A percentile compares a stretch with the other conserved stretches of the same genome.
phyloP scores from a whole-genome alignment of 2,113 vertebrate species.

The Octodon degus region DNA sequence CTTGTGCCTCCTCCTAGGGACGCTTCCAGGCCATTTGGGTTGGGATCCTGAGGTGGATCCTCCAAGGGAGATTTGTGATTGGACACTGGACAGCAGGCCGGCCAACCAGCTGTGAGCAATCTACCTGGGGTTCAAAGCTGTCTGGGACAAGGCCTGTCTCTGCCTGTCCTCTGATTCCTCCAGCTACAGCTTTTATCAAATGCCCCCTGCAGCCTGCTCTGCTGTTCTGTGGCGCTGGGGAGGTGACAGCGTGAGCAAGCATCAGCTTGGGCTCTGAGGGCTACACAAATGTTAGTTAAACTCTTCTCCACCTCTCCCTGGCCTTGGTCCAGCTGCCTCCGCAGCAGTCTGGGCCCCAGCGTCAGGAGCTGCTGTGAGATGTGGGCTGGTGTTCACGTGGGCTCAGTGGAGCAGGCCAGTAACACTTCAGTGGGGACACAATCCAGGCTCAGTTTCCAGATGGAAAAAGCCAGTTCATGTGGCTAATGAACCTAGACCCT shows the following conservation, averaged over 20 bases:
- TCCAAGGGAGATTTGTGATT: neutral
- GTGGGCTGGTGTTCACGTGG: neutral
- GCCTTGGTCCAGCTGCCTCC: neutral
- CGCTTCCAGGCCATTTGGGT: neutral
- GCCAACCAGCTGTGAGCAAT: neutral
- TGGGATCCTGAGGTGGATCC: fast-evolving
- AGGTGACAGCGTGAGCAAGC: fast-evolving
- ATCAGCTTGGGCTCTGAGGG: neutral
- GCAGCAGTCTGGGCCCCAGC: neutral
- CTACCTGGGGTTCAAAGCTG: neutral
- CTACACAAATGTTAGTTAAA: neutral
- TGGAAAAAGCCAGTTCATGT: neutral
- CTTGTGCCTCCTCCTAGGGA: fast-evolving
- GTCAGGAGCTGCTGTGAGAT: conserved; percentile 21
- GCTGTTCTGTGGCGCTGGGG: neutral
- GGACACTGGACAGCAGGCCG: neutral
- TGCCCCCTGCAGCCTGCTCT: fast-evolving
- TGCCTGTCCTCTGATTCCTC: neutral
- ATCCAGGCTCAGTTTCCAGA: conserved; percentile 62
- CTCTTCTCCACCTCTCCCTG: neutral
- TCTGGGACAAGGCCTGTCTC: neutral
- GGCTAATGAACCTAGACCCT: conserved; percentile 20
- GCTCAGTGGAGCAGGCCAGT: neutral
- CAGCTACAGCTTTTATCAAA: fast-evolving
- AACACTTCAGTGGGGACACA: neutral